Conservation (phyloP, 2,113 vertebrate species). For the Mohoua ochrocephala region DNA sequence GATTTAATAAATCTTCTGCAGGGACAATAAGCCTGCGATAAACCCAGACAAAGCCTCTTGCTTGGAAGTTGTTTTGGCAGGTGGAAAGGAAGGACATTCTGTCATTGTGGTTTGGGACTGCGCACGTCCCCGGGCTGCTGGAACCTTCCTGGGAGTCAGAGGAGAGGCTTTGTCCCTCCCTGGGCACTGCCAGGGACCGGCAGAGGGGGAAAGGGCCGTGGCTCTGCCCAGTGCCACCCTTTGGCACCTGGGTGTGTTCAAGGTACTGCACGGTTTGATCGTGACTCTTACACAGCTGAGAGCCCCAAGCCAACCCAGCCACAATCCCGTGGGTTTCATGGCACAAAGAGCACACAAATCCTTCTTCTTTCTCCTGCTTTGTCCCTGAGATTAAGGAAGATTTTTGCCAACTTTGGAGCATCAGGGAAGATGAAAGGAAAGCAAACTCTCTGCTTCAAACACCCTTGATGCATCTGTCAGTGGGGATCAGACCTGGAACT, state of each 20-base stretch:
- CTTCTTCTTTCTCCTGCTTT: not conserved
- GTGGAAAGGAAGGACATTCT: not conserved
- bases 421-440: not conserved
- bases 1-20: slow-evolving; percentile 28
- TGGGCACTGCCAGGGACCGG: accelerated
- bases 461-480: not conserved
- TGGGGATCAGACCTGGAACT: not conserved
- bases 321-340: no score
- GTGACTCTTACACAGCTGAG: not conserved
- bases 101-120: not conserved
- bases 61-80: not conserved
- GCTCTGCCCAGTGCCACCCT: not conserved
- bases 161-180: not conserved
- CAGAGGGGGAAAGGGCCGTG: accelerated
- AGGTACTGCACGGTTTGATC: no score
- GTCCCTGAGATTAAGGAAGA: not conserved
- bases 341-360: not conserved
- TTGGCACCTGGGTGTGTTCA: accelerated
- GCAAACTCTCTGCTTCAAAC: not conserved
- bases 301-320: not conserved
- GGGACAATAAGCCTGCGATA: not conserved
- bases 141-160: accelerated
- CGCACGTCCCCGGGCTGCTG: accelerated
- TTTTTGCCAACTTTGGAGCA: not conserved
- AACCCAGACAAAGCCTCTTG: not conserved